phyloP scores from a whole-genome alignment of 2,888 invertebrate genomes.

The Conus canariensis region DNA sequence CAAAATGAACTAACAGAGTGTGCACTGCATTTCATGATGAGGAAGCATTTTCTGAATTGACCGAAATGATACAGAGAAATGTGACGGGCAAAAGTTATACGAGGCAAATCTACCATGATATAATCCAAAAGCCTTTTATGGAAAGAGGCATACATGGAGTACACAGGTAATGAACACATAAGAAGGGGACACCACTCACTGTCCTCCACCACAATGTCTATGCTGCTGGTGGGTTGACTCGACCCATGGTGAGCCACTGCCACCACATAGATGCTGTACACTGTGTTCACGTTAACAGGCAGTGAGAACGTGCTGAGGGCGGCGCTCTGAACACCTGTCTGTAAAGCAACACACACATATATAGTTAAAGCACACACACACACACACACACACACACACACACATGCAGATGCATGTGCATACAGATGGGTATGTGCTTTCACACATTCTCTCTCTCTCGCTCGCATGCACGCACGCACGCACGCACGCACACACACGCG shows the following conservation, averaged over 20 bases:
- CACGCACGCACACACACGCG: neutral
- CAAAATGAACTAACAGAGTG: no score
- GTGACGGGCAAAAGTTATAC: no score
- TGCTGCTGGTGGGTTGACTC: neutral
- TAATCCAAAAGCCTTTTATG: no score
- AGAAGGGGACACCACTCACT: neutral
- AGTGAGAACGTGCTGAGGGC: neutral
- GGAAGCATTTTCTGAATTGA: no score
- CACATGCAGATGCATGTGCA: neutral
- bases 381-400: constrained; percentile 1
- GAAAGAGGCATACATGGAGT: no score
- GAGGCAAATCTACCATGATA: no score
- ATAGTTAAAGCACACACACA: neutral
- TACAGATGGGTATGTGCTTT: neutral
- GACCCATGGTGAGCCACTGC: constrained; percentile 23
- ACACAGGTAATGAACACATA: no score
- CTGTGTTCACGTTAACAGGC: neutral
- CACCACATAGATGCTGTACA: constrained; percentile 1
- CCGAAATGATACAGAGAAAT: no score
- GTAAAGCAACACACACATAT: constrained; percentile 6
- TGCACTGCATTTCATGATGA: no score
- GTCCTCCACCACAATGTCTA: neutral
- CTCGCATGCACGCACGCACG: neutral
- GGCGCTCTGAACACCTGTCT: neutral
- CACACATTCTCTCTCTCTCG: neutral